These are phyloP conservation scores for Siniperca chuatsi DNA, from an alignment of 2,113 vertebrate species.

Conservation along the genomic window DNA sequence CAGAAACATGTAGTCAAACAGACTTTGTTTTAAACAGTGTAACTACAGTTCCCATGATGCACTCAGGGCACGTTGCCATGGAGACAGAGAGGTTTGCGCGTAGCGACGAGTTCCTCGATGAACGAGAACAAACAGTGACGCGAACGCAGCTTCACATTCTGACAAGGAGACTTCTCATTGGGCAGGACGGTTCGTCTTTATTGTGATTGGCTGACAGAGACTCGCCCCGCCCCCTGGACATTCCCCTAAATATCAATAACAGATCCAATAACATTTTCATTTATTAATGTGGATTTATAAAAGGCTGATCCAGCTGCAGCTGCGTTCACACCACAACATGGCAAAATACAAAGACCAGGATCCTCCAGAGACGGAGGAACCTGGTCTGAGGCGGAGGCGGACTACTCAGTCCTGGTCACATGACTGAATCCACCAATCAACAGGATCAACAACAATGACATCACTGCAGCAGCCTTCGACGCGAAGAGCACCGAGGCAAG, in stretches of 20 bases:
- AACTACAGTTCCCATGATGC: too few species aligned
- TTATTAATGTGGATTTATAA: background rate
- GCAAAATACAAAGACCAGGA: too few species aligned
- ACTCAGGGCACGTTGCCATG: too few species aligned
- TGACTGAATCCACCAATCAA: background rate
- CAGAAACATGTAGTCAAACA: too few species aligned
- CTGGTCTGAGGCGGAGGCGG: too few species aligned
- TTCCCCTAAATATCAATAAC: background rate
- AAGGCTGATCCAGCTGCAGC: background rate
- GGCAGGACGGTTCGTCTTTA: constrained; percentile 15
- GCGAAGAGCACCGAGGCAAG: background rate
- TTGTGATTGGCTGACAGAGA: constrained; percentile 44
- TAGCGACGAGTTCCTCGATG: too few species aligned
- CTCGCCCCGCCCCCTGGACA: background rate
- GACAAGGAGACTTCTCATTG: background rate
- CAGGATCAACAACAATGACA: background rate
- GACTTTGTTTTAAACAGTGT: too few species aligned
- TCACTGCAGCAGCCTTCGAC: background rate
- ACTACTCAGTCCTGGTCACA: too few species aligned
- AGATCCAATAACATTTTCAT: background rate
- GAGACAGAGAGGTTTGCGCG: too few species aligned
- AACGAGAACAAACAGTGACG: too few species aligned
- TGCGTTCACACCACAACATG: background rate
- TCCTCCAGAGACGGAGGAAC: too few species aligned
- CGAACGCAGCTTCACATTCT: background rate